Evolutionary conservation across 2,888 invertebrate species (phyloP).

Genomic region (Asteroscopus sphinx): DNA sequence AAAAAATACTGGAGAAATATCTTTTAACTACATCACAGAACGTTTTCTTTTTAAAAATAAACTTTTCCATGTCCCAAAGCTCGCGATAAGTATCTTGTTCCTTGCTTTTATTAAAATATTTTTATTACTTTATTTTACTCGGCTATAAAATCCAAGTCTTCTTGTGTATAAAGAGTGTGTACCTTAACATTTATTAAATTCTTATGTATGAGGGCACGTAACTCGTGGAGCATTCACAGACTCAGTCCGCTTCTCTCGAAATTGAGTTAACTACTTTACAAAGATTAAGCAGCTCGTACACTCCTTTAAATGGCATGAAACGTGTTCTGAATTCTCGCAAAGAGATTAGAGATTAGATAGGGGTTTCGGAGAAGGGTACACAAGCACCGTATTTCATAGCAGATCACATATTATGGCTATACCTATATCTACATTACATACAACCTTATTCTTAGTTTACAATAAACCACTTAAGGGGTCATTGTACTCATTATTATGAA

Average conservation of each 20-base stretch:
- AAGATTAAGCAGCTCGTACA: conserved; percentile 58
- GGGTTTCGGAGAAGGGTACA: conserved; percentile 36
- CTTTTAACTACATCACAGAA: conserved; percentile 34
- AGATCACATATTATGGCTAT: neutral
- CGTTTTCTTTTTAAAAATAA: conserved; percentile 34
- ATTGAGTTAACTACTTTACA: conserved; percentile 62
- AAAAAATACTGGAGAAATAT: conserved; percentile 23
- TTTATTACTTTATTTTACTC: conserved; percentile 33
- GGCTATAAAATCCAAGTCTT: conserved; percentile 24
- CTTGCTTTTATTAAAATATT: conserved; percentile 47
- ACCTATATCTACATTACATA: neutral
- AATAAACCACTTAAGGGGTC: too few species aligned
- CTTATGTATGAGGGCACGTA: conserved; percentile 46
- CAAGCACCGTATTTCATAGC: conserved; percentile 19
- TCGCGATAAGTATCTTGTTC: conserved; percentile 35
- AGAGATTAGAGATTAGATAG: conserved; percentile 58
- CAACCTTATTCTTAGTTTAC: neutral
- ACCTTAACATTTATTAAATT: conserved; percentile 45
- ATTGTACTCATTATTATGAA: too few species aligned
- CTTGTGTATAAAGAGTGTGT: conserved; percentile 12
- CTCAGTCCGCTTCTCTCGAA: conserved; percentile 42
- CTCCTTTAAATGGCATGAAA: conserved; percentile 57
- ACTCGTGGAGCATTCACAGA: conserved; percentile 26
- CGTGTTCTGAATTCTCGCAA: conserved; percentile 57
- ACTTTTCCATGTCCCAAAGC: conserved; percentile 32